Evolutionary conservation across 1,140 invertebrate genomes (phyloP), one percentile per base, ranked within the genome.

Genomic region (Atta colombica): DNA sequence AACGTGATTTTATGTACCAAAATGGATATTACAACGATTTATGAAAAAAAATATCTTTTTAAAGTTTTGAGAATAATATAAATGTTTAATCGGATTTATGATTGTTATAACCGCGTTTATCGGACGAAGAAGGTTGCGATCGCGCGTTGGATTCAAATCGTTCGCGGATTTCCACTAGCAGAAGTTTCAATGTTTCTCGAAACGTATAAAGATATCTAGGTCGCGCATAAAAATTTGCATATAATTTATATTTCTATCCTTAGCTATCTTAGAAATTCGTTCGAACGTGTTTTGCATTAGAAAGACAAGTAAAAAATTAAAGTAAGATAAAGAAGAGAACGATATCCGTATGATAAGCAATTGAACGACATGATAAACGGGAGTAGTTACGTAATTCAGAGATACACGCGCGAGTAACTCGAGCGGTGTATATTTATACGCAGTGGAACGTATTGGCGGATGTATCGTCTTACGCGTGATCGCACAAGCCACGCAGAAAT

Each of bases 391-490:
- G 75, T 60, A 65, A 66, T 28, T 53, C 4, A 51, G 65, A 28
- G 81, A 74, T 51, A 45, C 51, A 58, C 68, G 72, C 16, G 61
- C 55, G 89, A 60, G 78, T 51, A 90, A 85, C 75, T 35, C 81
- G 86, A 81, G 88, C 72, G 80, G 71, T 71, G 66, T 45, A 63
- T 16, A 14, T 78, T 74, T 77, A 85, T 65, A 65, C 61, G 55
- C 65, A 39, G 25, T 51, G 66, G 39, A 58, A 53, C 45, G 39
- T 45, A 71, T 86, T 69, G 77, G 78, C 66, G 55, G 16, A 49
- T 69, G 86, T 78, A 68, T 90, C 81, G 51, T 77, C 71, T 86
- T 90, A 78, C 87, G 71, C 61, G 77, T 63, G 68, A 86, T 77
- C 85, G 66, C 66, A 55, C 55, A 58, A 35, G n/a, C 25, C 51